A percentile compares a stretch with the other conserved stretches of the same genome.
These are phyloP conservation scores for Sebastes iracundus DNA, from an alignment of 2,797 vertebrate species.

Conservation along the genomic window DNA sequence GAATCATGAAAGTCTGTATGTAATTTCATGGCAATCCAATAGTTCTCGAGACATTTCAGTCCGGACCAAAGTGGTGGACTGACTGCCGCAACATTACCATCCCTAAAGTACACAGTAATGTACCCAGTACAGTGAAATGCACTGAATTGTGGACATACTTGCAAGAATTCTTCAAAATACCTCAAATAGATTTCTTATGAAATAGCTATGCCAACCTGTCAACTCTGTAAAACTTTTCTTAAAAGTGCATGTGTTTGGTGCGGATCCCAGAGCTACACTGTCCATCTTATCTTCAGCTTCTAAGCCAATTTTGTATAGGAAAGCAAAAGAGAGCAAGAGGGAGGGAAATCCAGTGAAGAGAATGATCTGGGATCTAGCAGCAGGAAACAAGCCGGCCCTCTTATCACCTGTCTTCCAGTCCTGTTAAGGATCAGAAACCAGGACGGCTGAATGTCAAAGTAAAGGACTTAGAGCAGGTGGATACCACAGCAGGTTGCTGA, in stretches of 20 bases:
- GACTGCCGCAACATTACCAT: not conserved
- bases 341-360: constrained; percentile 4
- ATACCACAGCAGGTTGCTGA: constrained; percentile 30
- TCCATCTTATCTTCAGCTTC: not conserved
- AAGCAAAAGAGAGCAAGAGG: constrained; percentile 8
- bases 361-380: constrained; percentile 35
- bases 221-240: not conserved
- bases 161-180: not conserved
- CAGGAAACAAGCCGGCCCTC: constrained; percentile 19
- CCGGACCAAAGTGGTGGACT: not conserved
- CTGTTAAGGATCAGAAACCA: constrained; percentile 44
- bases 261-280: not conserved
- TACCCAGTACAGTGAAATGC: not conserved
- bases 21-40: too few relatives aligned
- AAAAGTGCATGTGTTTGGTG: not conserved
- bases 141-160: not conserved
- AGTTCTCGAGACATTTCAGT: not conserved
- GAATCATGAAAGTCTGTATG: too few relatives aligned
- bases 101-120: not conserved
- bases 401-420: constrained; percentile 35
- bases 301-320: not conserved
- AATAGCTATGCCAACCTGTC: not conserved
- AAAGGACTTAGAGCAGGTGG: constrained; percentile 20
- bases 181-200: not conserved
- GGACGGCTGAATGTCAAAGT: not conserved